These are phyloP conservation scores for Saimiri boliviensis DNA, from an alignment of 2,113 vertebrate genomes.

Conservation along the genomic window DNA sequence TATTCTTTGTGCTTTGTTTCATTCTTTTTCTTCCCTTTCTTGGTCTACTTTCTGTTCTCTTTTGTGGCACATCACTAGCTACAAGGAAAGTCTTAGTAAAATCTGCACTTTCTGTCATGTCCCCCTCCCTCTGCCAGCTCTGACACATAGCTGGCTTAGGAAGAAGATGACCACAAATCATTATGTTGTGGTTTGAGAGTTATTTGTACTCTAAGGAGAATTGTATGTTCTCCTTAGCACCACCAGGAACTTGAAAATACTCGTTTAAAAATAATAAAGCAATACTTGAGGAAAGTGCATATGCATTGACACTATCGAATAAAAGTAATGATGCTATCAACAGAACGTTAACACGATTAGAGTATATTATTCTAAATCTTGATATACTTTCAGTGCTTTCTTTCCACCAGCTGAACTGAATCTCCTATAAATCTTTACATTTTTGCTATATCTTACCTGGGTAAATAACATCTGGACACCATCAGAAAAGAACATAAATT, in stretches of 20 bases:
- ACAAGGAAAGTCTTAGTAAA: neutral
- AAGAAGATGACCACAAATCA: neutral
- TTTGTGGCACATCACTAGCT: neutral
- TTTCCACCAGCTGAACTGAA: neutral
- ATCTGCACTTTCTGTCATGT: neutral
- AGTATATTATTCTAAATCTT: slow-evolving; percentile 6
- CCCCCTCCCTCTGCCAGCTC: fast-evolving
- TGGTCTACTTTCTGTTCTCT: neutral
- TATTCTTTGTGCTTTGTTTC: neutral
- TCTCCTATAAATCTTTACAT: neutral
- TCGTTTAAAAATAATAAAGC: neutral
- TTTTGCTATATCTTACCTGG: neutral
- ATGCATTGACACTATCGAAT: neutral
- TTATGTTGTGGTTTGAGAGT: neutral
- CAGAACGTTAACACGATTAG: neutral
- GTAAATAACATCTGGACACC: neutral
- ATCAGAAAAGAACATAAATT: neutral
- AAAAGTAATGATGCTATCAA: neutral
- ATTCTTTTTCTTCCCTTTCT: neutral
- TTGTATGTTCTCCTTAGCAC: neutral
- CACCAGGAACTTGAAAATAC: neutral
- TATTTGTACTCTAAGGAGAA: neutral
- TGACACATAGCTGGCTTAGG: neutral
- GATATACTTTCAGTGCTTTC: neutral
- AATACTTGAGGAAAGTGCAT: neutral